These are phyloP conservation scores for Brachionus asplanchnoidis DNA, from an alignment of 1,140 invertebrate species.

Conservation along the genomic window DNA sequence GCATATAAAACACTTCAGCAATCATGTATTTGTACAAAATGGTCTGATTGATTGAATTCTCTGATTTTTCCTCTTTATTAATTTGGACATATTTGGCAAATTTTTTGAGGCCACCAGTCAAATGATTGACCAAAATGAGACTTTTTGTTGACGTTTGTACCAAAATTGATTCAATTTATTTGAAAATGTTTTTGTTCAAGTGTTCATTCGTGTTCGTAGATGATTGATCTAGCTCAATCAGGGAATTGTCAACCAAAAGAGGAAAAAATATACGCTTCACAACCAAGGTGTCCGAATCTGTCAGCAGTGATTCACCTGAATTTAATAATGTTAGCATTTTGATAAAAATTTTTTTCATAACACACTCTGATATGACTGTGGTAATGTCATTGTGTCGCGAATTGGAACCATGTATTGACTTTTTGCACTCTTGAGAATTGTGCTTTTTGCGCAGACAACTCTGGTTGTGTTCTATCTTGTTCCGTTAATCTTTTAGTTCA, in stretches of 20 bases:
- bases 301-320: background rate
- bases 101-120: background rate
- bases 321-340: background rate
- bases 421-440: background rate
- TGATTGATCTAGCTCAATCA: background rate
- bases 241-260: background rate
- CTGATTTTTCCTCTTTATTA: background rate
- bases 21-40: slow-evolving; percentile 8
- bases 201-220: background rate
- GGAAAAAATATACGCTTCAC: slow-evolving; percentile 18
- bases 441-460: background rate
- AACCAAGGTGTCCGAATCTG: background rate
- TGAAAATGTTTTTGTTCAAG: background rate
- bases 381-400: background rate
- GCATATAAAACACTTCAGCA: background rate
- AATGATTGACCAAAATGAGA: background rate
- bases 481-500: background rate
- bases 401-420: background rate
- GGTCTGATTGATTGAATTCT: background rate
- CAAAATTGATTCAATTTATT: background rate
- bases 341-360: background rate
- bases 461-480: background rate
- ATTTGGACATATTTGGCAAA: background rate
- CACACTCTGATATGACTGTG: background rate
- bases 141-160: background rate